Percentiles rank a stretch among this genome's conserved stretches.
Conservation (phyloP, 2,113 vertebrate species). For the Bubo blakistoni region DNA sequence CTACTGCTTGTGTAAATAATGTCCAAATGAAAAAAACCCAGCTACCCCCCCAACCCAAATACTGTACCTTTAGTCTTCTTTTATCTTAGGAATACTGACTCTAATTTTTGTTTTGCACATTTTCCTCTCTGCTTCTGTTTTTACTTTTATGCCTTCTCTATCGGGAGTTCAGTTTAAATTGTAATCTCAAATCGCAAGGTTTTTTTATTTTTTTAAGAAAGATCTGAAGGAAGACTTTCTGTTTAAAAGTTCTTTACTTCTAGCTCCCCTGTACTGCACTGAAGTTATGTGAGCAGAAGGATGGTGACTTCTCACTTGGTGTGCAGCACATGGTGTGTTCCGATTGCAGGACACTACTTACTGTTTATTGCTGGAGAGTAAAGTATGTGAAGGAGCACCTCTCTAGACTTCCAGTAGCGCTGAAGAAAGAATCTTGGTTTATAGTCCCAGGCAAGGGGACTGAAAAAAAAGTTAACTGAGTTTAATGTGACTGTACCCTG, state of each 20-base stretch:
- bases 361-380: neutral
- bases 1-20: neutral
- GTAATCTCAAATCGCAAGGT: neutral
- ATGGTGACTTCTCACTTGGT: neutral
- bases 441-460: neutral
- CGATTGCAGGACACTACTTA: neutral
- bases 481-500: neutral
- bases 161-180: neutral
- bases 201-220: neutral
- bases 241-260: neutral
- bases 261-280: neutral
- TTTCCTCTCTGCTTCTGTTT: neutral
- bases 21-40: neutral
- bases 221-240: neutral
- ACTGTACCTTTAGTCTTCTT: neutral
- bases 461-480: too few species aligned
- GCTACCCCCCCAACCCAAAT: neutral
- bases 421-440: neutral
- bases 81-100: neutral
- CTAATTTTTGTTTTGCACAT: neutral
- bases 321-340: neutral
- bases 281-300: neutral
- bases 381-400: neutral
- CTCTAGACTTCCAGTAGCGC: neutral
- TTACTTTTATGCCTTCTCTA: neutral